phyloP scores from a whole-genome alignment of 2,797 vertebrate species.

The Smutsia gigantea region DNA sequence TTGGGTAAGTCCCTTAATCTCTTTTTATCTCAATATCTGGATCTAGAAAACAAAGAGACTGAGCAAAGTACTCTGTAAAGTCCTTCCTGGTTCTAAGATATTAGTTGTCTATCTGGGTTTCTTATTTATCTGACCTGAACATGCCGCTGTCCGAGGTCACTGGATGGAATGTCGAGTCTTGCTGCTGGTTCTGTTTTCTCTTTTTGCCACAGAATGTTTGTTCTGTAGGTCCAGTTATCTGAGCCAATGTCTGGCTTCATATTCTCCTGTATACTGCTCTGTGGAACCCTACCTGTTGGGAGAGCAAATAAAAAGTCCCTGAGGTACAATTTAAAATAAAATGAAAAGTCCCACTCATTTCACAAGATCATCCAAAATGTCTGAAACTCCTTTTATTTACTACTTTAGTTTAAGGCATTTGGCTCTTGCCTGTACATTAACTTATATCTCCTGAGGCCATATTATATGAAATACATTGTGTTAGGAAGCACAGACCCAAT shows the following conservation, averaged over 20 bases:
- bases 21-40: slow-evolving; percentile 2
- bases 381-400: slow-evolving; percentile 35
- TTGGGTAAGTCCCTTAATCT: slow-evolving; percentile 23
- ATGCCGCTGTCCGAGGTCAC: background rate
- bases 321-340: slow-evolving; percentile 44
- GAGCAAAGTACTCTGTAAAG: background rate
- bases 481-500: background rate
- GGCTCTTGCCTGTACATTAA: background rate
- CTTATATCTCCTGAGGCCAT: background rate
- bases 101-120: background rate
- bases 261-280: background rate
- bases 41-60: slow-evolving; percentile 36
- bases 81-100: background rate
- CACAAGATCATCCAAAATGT: background rate
- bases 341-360: background rate
- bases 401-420: background rate
- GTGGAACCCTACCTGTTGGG: background rate
- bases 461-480: background rate
- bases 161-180: background rate
- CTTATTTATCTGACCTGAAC: background rate
- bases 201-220: background rate
- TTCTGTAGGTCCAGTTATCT: background rate
- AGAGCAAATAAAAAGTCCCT: background rate
- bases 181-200: background rate
- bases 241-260: background rate